A percentile compares a stretch with the other conserved stretches of the same genome.
These are phyloP conservation scores for Arbacia lixula DNA, from an alignment of 53 echinoderm and acorn worm species.

Conservation along the genomic window DNA sequence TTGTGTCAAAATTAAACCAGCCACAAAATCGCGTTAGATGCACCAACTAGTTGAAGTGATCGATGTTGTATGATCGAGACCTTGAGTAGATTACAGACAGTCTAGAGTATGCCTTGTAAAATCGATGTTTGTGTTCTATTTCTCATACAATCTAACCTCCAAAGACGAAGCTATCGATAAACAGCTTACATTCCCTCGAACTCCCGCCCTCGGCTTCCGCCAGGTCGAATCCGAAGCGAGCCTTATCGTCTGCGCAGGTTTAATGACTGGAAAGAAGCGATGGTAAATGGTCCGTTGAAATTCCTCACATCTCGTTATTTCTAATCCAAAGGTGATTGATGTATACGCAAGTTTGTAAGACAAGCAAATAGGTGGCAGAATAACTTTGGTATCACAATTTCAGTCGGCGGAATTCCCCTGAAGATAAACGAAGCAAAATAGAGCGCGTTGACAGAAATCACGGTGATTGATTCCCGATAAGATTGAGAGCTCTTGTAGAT, in stretches of 20 bases:
- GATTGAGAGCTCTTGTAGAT: too few species aligned
- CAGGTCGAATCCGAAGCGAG: neutral
- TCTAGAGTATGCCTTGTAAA: too few species aligned
- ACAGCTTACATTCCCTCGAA: neutral
- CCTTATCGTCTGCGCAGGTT: conserved; percentile 12
- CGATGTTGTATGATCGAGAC: too few species aligned
- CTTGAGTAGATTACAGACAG: too few species aligned
- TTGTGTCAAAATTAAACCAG: too few species aligned
- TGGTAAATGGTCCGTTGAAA: conserved; percentile 32
- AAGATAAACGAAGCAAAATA: too few species aligned
- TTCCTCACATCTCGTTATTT: conserved; percentile 41
- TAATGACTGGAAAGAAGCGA: conserved; percentile 40
- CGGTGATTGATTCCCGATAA: too few species aligned
- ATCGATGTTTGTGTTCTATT: too few species aligned
- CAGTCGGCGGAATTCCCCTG: too few species aligned
- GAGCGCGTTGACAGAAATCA: too few species aligned
- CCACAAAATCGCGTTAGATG: too few species aligned
- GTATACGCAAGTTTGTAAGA: neutral
- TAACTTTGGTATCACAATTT: conserved; percentile 8
- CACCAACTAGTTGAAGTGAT: too few species aligned
- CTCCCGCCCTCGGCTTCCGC: neutral
- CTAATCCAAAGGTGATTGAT: conserved; percentile 23
- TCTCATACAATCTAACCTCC: conserved; percentile 23
- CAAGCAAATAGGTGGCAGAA: conserved; percentile 42
- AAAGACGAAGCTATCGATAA: neutral